Evolutionary conservation across 1,140 invertebrate genomes (phyloP).

Genomic region (Neodiprion lecontei): DNA sequence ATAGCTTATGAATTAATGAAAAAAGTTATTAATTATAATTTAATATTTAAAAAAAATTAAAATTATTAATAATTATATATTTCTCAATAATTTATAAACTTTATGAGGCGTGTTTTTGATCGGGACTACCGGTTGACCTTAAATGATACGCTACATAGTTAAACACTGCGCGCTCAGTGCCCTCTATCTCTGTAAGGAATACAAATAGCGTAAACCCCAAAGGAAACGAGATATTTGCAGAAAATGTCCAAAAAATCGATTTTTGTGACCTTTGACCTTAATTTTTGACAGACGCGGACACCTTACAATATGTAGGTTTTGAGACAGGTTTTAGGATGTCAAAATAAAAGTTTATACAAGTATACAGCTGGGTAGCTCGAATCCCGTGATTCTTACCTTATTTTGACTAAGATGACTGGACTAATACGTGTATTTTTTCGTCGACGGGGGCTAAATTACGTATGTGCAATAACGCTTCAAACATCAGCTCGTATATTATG

Average conservation of each 20-base stretch:
- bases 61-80: conserved; percentile 15
- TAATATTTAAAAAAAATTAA: conserved; percentile 16
- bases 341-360: conserved; percentile 13
- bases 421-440: background rate
- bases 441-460: too few species aligned
- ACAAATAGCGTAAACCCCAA: conserved; percentile 8
- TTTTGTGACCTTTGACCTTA: conserved; percentile 18
- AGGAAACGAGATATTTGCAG: conserved; percentile 11
- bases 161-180: conserved; percentile 6
- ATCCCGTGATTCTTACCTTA: background rate
- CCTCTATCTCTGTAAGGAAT: conserved; percentile 14
- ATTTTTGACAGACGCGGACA: conserved; percentile 15
- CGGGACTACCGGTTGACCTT: conserved; percentile 17
- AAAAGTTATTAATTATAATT: conserved; percentile 15
- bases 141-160: conserved; percentile 1
- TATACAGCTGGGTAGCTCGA: conserved; percentile 10
- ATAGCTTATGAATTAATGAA: background rate
- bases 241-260: conserved; percentile 4
- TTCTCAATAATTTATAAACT: conserved; percentile 18
- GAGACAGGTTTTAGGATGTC: conserved; percentile 17
- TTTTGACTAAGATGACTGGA: conserved; percentile 10
- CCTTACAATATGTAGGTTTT: conserved; percentile 16
- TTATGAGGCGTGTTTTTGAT: conserved; percentile 13
- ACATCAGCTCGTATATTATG: too few species aligned
- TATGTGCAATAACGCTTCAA: too few species aligned